Conservation (phyloP, 2,888 invertebrate genomes). For the Noctuana brunneofusca region DNA sequence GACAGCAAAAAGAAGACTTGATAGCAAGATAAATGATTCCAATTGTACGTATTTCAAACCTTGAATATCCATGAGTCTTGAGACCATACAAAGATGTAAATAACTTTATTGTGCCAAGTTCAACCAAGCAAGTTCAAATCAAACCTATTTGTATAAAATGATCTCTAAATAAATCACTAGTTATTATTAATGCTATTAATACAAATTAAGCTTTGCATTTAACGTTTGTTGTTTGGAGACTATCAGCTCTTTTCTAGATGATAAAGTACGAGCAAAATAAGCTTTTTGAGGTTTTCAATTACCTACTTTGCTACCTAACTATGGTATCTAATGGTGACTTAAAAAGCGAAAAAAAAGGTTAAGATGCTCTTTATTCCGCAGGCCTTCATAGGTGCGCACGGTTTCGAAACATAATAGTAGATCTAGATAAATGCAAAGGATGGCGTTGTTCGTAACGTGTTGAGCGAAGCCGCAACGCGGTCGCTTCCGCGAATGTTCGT, state of each 20-base stretch:
- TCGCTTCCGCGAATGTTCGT: constrained; percentile 47
- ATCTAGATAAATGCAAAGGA: constrained; percentile 49
- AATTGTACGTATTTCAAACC: constrained; percentile 15
- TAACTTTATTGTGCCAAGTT: background rate
- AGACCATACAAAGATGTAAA: constrained; percentile 7
- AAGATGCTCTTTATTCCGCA: too few relatives aligned
- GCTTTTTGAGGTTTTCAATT: too few relatives aligned
- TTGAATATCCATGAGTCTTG: constrained; percentile 4
- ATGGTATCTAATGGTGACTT: too few relatives aligned
- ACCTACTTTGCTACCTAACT: too few relatives aligned
- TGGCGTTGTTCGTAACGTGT: constrained; percentile 39
- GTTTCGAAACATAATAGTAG: constrained; percentile 40
- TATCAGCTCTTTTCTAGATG: too few relatives aligned
- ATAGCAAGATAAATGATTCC: constrained; percentile 18
- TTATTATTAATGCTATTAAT: background rate
- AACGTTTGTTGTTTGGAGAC: too few relatives aligned
- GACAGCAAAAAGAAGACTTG: constrained; percentile 23
- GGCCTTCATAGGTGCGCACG: background rate
- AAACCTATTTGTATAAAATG: background rate
- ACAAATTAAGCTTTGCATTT: background rate
- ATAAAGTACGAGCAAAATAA: too few relatives aligned
- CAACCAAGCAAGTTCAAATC: background rate
- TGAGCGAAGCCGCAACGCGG: constrained; percentile 18
- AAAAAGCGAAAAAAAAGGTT: too few relatives aligned
- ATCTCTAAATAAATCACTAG: background rate